phyloP scores from a whole-genome alignment of 2,888 invertebrate species.

The Napeogenes sylphis region DNA sequence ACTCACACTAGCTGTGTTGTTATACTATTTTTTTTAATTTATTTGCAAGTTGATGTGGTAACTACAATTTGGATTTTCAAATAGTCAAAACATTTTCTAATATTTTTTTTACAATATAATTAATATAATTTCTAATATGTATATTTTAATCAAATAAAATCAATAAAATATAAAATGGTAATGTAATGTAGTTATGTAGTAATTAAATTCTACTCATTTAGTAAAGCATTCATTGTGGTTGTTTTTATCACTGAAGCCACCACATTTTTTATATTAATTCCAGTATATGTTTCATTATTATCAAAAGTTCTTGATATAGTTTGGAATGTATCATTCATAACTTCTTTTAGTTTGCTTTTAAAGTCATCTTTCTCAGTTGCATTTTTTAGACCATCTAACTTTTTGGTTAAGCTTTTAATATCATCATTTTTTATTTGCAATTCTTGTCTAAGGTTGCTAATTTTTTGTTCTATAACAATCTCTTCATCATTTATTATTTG shows the following conservation, averaged over 20 bases:
- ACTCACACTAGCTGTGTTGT: too few species aligned
- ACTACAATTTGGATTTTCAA: too few species aligned
- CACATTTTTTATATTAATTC: slow-evolving; percentile 52
- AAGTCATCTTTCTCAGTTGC: slow-evolving; percentile 23
- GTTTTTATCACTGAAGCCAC: slow-evolving; percentile 59
- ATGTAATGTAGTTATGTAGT: too few species aligned
- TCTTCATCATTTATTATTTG: slow-evolving; percentile 28
- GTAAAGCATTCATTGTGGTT: slow-evolving; percentile 53
- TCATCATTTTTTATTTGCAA: slow-evolving; percentile 27
- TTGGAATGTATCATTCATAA: slow-evolving; percentile 67
- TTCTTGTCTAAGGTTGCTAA: slow-evolving; percentile 39
- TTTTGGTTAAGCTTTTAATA: slow-evolving; percentile 28
- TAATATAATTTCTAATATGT: too few species aligned
- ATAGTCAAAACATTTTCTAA: too few species aligned
- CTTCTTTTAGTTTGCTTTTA: slow-evolving; percentile 43
- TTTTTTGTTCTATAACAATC: slow-evolving; percentile 36
- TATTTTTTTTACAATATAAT: too few species aligned
- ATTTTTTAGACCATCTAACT: slow-evolving; percentile 32
- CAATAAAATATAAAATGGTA: too few species aligned
- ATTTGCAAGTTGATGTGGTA: too few species aligned
- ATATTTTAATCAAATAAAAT: too few species aligned
- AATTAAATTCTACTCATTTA: slow-evolving; percentile 28
- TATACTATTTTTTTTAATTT: too few species aligned
- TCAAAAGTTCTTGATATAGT: slow-evolving; percentile 56
- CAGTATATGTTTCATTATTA: slow-evolving; percentile 47